These are phyloP conservation scores for Odontamblyopus rebecca DNA, from an alignment of 2,797 vertebrate genomes.

Conservation along the genomic window DNA sequence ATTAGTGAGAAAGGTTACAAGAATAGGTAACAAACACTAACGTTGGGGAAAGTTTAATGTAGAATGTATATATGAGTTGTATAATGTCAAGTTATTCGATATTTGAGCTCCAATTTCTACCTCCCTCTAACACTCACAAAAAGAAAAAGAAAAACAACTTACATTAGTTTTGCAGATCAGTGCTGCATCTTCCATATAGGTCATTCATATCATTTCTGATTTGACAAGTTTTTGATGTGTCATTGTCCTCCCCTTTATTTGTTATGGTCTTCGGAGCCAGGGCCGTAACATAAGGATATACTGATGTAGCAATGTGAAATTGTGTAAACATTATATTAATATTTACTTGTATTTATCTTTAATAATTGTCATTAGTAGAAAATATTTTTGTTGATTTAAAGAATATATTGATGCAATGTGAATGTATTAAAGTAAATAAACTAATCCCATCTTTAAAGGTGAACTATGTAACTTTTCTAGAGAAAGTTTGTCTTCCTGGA, in stretches of 20 bases:
- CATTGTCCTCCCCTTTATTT: no score
- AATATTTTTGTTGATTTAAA: slow-evolving; percentile 13
- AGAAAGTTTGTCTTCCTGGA: no score
- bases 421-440: slow-evolving; percentile 12
- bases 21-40: slow-evolving; percentile 1
- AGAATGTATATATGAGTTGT: not conserved
- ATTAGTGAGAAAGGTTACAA: not conserved
- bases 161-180: slow-evolving; percentile 18
- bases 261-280: no score
- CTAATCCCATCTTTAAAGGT: slow-evolving; percentile 12
- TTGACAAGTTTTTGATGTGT: not conserved
- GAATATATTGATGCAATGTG: slow-evolving; percentile 20
- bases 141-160: slow-evolving; percentile 17
- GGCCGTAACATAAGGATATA: no score
- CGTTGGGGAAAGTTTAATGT: not conserved
- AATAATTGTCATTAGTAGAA: slow-evolving; percentile 13
- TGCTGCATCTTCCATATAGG: slow-evolving; percentile 14
- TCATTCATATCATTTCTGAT: slow-evolving; percentile 20
- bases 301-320: slow-evolving; percentile 11
- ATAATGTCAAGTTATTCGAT: not conserved
- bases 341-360: slow-evolving; percentile 10
- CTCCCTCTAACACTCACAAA: not conserved
- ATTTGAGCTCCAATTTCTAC: slow-evolving; percentile 1
- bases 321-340: slow-evolving; percentile 18
- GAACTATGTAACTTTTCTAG: no score